A percentile compares a stretch with the other conserved stretches of the same genome.
phyloP scores from a whole-genome alignment of 2,888 invertebrate genomes.

The Brachypterus glaber region DNA sequence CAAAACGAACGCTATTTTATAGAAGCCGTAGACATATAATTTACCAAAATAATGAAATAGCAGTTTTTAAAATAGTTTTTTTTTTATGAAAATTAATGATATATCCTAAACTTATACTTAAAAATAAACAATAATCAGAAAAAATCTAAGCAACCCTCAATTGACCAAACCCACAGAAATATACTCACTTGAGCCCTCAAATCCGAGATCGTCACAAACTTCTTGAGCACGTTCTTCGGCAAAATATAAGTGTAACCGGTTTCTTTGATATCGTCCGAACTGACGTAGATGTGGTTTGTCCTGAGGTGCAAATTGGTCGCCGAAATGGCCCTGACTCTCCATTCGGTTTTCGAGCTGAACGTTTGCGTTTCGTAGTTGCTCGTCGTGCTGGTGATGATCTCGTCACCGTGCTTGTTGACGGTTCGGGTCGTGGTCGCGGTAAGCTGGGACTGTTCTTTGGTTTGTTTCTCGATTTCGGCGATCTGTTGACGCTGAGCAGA shows the following conservation, averaged over 20 bases:
- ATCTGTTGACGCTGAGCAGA: constrained; percentile 98
- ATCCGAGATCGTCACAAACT: constrained; percentile 98
- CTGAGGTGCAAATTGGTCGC: constrained; percentile 94
- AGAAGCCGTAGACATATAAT: too few relatives aligned
- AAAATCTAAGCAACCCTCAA: constrained; percentile 5
- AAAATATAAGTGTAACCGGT: constrained; percentile 94
- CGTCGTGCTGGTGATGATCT: constrained; percentile 97
- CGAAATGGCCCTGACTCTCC: constrained; percentile 96
- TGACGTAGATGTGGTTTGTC: constrained; percentile 98
- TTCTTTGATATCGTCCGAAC: constrained; percentile 98
- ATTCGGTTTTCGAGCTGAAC: constrained; percentile 97
- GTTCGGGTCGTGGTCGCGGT: constrained; percentile 98
- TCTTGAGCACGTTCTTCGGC: constrained; percentile 95
- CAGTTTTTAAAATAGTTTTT: too few relatives aligned
- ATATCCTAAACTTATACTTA: too few relatives aligned
- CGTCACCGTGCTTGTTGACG: constrained; percentile 94
- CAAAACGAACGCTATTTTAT: too few relatives aligned
- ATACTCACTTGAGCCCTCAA: constrained; percentile 68
- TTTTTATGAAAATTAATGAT: too few relatives aligned
- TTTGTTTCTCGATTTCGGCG: constrained; percentile 99
- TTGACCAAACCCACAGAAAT: too few relatives aligned
- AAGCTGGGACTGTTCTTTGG: constrained; percentile 95
- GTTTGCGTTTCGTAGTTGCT: constrained; percentile 98
- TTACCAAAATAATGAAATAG: too few relatives aligned
- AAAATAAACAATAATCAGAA: too few relatives aligned